Conservation (phyloP, 2,113 vertebrate genomes). For the Psittacus erithacus region DNA sequence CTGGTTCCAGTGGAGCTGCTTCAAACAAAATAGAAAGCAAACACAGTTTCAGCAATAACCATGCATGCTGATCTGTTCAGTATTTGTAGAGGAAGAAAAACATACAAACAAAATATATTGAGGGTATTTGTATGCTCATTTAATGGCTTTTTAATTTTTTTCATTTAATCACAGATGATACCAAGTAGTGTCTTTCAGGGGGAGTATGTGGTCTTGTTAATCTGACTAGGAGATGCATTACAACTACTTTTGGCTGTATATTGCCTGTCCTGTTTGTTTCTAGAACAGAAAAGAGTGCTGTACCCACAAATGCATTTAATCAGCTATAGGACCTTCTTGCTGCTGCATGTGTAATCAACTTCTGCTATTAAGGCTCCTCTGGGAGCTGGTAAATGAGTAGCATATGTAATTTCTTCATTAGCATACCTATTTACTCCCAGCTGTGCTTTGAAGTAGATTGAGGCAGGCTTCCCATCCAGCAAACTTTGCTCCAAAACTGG, state of each 20-base stretch:
- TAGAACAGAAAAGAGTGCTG: background rate
- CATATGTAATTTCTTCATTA: constrained; percentile 42
- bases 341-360: constrained; percentile 18
- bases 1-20: background rate
- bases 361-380: constrained; percentile 18
- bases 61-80: background rate
- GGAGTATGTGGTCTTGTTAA: background rate
- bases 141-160: background rate
- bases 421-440: background rate
- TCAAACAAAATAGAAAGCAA: constrained; percentile 17
- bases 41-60: background rate
- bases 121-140: background rate
- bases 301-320: background rate
- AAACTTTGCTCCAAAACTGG: background rate
- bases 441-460: constrained; percentile 35
- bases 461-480: background rate
- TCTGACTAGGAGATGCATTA: background rate
- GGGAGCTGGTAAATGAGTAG: constrained; percentile 36
- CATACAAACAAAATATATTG: background rate
- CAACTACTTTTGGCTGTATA: background rate
- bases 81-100: background rate
- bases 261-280: background rate
- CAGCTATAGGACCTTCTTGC: background rate
- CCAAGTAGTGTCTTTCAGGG: background rate
- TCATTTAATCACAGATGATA: background rate